These are phyloP conservation scores for Hoplodrina ambigua DNA, from an alignment of 2,888 invertebrate genomes.

Conservation along the genomic window DNA sequence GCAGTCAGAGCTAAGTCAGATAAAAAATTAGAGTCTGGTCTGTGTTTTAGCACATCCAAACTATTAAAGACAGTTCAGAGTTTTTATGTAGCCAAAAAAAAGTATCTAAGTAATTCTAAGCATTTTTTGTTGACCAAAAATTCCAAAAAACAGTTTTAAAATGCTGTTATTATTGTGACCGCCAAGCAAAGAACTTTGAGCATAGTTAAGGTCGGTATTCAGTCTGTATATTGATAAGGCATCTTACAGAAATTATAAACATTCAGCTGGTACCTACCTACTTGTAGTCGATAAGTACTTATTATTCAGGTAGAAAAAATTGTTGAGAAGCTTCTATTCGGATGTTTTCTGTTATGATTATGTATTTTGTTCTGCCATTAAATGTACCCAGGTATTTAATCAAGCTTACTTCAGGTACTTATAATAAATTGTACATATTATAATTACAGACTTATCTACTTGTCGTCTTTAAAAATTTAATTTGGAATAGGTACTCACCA, in stretches of 20 bases:
- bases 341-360: constrained; percentile 32
- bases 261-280: background rate
- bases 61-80: background rate
- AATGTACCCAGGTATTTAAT: background rate
- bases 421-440: background rate
- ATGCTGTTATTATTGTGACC: background rate
- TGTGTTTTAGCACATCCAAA: too few species aligned
- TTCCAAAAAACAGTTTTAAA: background rate
- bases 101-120: background rate
- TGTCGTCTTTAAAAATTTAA: background rate
- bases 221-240: constrained; percentile 6
- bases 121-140: background rate
- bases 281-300: background rate
- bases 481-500: constrained; percentile 72
- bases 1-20: too few species aligned
- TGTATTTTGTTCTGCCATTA: background rate
- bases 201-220: background rate
- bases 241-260: background rate
- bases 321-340: background rate
- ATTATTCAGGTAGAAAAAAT: too few species aligned
- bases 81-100: background rate
- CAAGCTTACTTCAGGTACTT: background rate
- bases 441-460: background rate
- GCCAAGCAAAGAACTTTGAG: background rate
- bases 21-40: too few species aligned